Evolutionary conservation across 2,797 vertebrate genomes (phyloP).

Genomic region (Aulostomus chinensis): DNA sequence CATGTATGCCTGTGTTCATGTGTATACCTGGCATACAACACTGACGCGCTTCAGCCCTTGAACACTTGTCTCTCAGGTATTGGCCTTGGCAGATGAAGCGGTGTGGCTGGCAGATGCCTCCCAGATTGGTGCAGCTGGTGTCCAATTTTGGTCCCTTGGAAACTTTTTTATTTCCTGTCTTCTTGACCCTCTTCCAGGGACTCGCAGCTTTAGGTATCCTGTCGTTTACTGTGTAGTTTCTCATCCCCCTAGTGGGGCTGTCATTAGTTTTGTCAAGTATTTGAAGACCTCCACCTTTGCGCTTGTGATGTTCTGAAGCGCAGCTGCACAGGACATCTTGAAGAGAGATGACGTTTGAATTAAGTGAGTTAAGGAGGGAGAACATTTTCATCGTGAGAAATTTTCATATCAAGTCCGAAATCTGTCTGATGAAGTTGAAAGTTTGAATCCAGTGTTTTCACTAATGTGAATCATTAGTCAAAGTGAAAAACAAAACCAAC

Average conservation of each 20-base stretch:
- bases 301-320: constrained; percentile 35
- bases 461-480: no score
- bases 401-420: no score
- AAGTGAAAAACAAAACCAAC: no score
- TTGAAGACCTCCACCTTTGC: constrained; percentile 7
- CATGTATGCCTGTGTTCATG: neutral
- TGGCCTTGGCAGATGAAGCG: constrained; percentile 58
- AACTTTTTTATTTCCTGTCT: constrained; percentile 17
- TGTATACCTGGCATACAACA: constrained; percentile 63
- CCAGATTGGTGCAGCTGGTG: constrained; percentile 39
- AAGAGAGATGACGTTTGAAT: constrained; percentile 20
- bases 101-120: constrained; percentile 60
- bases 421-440: no score
- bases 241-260: constrained; percentile 23
- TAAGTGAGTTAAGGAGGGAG: neutral
- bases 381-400: no score
- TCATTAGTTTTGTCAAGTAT: constrained; percentile 8
- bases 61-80: constrained; percentile 59
- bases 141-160: constrained; percentile 13
- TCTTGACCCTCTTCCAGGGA: constrained; percentile 27
- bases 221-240: constrained; percentile 21
- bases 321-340: constrained; percentile 42
- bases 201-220: neutral
- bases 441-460: no score
- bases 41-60: constrained; percentile 15